A percentile compares a stretch with the other conserved stretches of the same genome.
phyloP scores from a whole-genome alignment of 2,888 invertebrate genomes.

The Hyposoter didymator region DNA sequence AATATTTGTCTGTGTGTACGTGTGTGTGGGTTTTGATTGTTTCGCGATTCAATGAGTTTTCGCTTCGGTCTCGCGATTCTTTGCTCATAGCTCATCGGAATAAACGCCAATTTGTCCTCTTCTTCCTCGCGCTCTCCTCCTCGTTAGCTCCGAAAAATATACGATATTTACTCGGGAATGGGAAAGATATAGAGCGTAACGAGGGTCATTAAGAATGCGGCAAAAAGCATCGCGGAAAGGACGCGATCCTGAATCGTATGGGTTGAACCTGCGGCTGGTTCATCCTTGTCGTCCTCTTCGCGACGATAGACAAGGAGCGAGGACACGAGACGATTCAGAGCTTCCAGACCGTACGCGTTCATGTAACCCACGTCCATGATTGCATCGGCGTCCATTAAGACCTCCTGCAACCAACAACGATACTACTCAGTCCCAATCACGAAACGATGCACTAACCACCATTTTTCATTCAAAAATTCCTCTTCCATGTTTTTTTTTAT shows the following conservation, averaged over 20 bases:
- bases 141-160: background rate
- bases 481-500: slow-evolving; percentile 6
- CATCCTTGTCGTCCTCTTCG: slow-evolving; percentile 75
- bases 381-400: slow-evolving; percentile 84
- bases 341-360: slow-evolving; percentile 83
- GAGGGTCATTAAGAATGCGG: slow-evolving; percentile 85
- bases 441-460: slow-evolving; percentile 32
- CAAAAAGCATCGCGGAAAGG: slow-evolving; percentile 81
- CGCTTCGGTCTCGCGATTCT: slow-evolving; percentile 5
- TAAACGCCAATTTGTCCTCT: background rate
- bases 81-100: background rate
- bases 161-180: slow-evolving; percentile 82
- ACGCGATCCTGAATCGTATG: slow-evolving; percentile 82
- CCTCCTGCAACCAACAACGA: slow-evolving; percentile 84
- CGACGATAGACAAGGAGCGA: slow-evolving; percentile 76
- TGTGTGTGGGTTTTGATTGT: slow-evolving; percentile 3
- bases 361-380: slow-evolving; percentile 84
- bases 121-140: background rate
- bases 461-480: background rate
- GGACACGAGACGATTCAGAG: slow-evolving; percentile 81
- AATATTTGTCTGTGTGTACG: background rate
- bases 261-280: slow-evolving; percentile 80
- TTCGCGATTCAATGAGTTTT: background rate
- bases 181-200: slow-evolving; percentile 85
- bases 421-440: slow-evolving; percentile 83